phyloP scores from a whole-genome alignment of 2,888 invertebrate genomes.

The Drosophila kuntzei region DNA sequence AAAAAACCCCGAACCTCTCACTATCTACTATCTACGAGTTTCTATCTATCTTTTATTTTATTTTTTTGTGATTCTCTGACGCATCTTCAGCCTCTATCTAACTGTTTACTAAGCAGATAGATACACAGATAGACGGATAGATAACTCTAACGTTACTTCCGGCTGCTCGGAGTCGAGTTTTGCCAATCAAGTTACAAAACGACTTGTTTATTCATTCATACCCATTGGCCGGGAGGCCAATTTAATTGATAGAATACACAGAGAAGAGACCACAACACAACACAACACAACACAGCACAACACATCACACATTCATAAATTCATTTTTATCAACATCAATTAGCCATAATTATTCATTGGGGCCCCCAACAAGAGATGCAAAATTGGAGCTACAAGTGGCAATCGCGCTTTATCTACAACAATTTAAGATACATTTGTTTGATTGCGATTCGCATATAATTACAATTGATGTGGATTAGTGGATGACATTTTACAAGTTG shows the following conservation, averaged over 20 bases:
- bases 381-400: slow-evolving; percentile 27
- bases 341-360: slow-evolving; percentile 81
- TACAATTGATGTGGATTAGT: slow-evolving; percentile 13
- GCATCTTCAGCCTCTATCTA: slow-evolving; percentile 44
- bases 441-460: slow-evolving; percentile 20
- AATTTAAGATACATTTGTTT: slow-evolving; percentile 29
- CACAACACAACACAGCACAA: slow-evolving; percentile 5
- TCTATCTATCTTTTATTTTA: slow-evolving; percentile 2
- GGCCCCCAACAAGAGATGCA: slow-evolving; percentile 11
- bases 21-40: slow-evolving; percentile 7
- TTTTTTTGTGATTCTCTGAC: slow-evolving; percentile 43
- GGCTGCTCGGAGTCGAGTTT: slow-evolving; percentile 37
- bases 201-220: slow-evolving; percentile 64
- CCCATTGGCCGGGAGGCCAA: slow-evolving; percentile 54
- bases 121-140: slow-evolving; percentile 22
- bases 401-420: slow-evolving; percentile 34
- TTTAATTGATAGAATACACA: slow-evolving; percentile 74
- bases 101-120: slow-evolving; percentile 42
- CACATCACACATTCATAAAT: slow-evolving; percentile 71
- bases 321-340: slow-evolving; percentile 79
- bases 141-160: slow-evolving; percentile 55
- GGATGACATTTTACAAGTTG: slow-evolving; percentile 2
- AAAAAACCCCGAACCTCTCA: slow-evolving; percentile 4
- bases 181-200: slow-evolving; percentile 65
- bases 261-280: slow-evolving; percentile 33